Evolutionary conservation across 2,113 vertebrate species (phyloP).

Genomic region (Guaruba guarouba): DNA sequence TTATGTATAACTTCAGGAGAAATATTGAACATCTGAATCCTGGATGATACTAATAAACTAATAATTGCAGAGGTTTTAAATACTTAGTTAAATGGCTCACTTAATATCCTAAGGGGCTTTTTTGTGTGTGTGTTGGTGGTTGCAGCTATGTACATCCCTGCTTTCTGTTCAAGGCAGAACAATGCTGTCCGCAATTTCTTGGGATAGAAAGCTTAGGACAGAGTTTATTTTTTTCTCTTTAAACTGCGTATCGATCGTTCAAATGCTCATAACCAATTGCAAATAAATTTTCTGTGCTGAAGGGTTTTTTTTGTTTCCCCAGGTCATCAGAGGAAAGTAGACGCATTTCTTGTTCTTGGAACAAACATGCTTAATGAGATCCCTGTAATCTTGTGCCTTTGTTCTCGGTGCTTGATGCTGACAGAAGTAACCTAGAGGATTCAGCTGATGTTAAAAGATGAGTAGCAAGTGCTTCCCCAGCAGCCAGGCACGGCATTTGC

Average conservation of each 20-base stretch:
- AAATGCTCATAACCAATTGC: background rate
- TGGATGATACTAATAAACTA: slow-evolving; percentile 85
- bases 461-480: rapidly evolving
- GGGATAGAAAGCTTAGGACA: background rate
- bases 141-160: background rate
- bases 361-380: background rate
- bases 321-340: slow-evolving; percentile 26
- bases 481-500: background rate
- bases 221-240: background rate
- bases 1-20: slow-evolving; percentile 82
- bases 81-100: slow-evolving; percentile 76
- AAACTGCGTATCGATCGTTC: background rate
- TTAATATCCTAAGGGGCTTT: slow-evolving; percentile 1
- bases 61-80: slow-evolving; percentile 85
- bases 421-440: background rate
- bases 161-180: slow-evolving; percentile 1
- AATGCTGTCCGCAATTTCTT: background rate
- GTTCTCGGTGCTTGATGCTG: background rate
- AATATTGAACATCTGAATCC: slow-evolving; percentile 82
- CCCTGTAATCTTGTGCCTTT: background rate
- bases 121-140: background rate
- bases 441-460: background rate
- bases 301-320: slow-evolving; percentile 37
- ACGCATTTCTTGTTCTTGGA: background rate
- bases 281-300: slow-evolving; percentile 4